Conservation (phyloP, 2,113 vertebrate species). For the Psittacula cyanocephala region DNA sequence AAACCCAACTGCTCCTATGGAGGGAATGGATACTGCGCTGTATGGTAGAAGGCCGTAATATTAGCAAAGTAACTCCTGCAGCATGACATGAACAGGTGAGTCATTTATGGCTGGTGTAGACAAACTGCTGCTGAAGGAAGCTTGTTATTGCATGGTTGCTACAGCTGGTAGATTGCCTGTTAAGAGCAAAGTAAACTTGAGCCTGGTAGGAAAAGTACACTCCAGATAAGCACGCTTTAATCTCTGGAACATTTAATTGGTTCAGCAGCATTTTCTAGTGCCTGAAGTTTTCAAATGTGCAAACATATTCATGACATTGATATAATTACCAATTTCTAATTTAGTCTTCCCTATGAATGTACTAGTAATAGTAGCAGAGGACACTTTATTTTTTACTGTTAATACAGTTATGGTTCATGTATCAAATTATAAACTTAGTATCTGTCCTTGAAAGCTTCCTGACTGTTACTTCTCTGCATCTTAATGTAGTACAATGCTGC, state of each 20-base stretch:
- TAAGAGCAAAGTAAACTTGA: slow-evolving; percentile 31
- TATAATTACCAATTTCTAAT: not conserved
- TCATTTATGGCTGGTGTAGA: not conserved
- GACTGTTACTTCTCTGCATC: not conserved
- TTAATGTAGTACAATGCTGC: not conserved
- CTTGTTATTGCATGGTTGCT: not conserved
- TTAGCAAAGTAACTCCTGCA: not conserved
- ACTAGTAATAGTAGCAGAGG: not conserved
- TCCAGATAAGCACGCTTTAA: slow-evolving; percentile 8
- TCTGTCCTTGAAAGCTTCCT: not conserved
- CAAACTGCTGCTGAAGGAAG: not conserved
- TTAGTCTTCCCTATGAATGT: not conserved
- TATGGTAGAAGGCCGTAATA: not conserved
- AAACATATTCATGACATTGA: not conserved
- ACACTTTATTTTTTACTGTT: not conserved
- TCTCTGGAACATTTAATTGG: slow-evolving; percentile 18
- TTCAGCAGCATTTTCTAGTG: not conserved
- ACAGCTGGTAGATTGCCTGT: not conserved
- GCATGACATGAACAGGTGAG: not conserved
- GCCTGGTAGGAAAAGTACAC: not conserved
- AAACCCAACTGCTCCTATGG: not conserved
- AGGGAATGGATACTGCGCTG: not conserved
- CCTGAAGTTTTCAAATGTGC: not conserved
- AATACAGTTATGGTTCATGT: not conserved
- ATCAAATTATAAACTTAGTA: not conserved